Conservation (phyloP, 2,888 invertebrate species). For the Drosophila mulleri region DNA sequence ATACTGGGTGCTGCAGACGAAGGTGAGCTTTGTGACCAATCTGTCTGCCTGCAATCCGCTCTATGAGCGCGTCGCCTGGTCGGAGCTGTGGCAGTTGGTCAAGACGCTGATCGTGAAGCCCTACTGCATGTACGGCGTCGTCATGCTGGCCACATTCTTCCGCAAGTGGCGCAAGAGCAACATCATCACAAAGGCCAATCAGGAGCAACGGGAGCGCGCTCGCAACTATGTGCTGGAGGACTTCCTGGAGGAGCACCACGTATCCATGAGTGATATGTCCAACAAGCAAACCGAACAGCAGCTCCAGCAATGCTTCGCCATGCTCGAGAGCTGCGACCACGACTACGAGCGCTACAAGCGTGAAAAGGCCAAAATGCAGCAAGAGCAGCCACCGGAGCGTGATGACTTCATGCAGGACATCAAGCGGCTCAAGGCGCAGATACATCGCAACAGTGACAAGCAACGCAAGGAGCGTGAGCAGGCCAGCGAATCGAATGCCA, state of each 20-base stretch:
- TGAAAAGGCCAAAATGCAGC: slow-evolving; percentile 76
- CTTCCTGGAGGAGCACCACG: slow-evolving; percentile 85
- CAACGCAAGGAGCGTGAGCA: slow-evolving; percentile 69
- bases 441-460: slow-evolving; percentile 77
- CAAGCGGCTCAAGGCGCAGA: slow-evolving; percentile 82
- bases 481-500: slow-evolving; percentile 24
- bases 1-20: slow-evolving; percentile 82
- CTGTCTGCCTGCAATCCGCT: slow-evolving; percentile 83
- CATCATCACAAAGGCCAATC: slow-evolving; percentile 63
- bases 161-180: slow-evolving; percentile 82
- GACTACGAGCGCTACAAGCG: slow-evolving; percentile 84
- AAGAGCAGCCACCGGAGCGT: slow-evolving; percentile 74
- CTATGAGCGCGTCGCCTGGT: slow-evolving; percentile 75
- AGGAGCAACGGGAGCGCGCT: slow-evolving; percentile 84
- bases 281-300: slow-evolving; percentile 83
- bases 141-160: slow-evolving; percentile 83
- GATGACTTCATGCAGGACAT: slow-evolving; percentile 83
- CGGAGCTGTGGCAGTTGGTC: slow-evolving; percentile 82
- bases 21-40: slow-evolving; percentile 82
- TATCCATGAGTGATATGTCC: slow-evolving; percentile 83
- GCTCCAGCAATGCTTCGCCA: slow-evolving; percentile 78
- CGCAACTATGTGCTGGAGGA: slow-evolving; percentile 87
- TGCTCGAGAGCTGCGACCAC: slow-evolving; percentile 82
- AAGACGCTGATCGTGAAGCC: slow-evolving; percentile 84
- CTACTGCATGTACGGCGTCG: slow-evolving; percentile 84